Evolutionary conservation across 1,140 invertebrate species (phyloP), one percentile per base, ranked within the genome.

Genomic region (Trichonephila clavata): DNA sequence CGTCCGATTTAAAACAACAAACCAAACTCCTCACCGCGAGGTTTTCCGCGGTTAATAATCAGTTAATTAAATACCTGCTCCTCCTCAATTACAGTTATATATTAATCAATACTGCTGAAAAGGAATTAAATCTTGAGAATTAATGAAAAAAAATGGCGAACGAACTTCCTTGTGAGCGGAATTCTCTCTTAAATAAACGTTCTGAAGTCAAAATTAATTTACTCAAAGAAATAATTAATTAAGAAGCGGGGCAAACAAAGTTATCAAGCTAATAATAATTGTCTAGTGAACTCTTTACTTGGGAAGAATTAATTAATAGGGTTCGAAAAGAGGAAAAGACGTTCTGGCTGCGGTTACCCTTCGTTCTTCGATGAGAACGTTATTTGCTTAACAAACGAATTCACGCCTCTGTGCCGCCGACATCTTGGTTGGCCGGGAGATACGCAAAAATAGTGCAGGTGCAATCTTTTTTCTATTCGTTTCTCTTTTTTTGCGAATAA

Each of bases 231-330:
- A 80, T 80, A 90, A 90, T 90, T 90, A 90, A 80, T 90, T 90
- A 90, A 90, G 57, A 80, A 27, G 59, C 80, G 89, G 59, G 43
- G 89, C 71, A 90, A 90, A 90, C 71, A 80, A 59, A 80, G 89
- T 90, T 90, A 80, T 90, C 89, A 90, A 90, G 68, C 89, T 81
- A 80, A 90, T 80, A 90, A 90, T 81, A 90, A 90, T 90, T 81
- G 77, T 90, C 71, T 90, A 80, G 68, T 90, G 89, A 71, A n/a
- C 50, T 90, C 50, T 50, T 13, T 32, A 10, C 39, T 2, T 32
- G n/a, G 43, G 7, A 39, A 32, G 32, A 88, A 88, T 68, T 90
- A 90, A 90, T 90, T 90, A 90, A 90, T 90, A 71, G 27, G 24
- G 61, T 90, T 80, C 39, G 81, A 81, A 77, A n/a, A 50, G 50